These are phyloP conservation scores for Papilio helenus DNA, from an alignment of 1,140 invertebrate species.

Conservation along the genomic window DNA sequence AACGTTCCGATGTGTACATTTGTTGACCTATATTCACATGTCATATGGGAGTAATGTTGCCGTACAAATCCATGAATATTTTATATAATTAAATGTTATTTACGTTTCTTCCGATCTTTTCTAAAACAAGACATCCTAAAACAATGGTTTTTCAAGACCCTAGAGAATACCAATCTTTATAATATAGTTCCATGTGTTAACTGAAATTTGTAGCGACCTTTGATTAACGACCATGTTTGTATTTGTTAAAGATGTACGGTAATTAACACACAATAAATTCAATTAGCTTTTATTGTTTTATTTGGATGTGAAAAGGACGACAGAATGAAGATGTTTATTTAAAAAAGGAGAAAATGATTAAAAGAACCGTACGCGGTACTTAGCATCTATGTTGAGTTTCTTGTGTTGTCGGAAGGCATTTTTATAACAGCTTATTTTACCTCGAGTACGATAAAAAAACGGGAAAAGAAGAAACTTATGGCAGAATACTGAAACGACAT, in stretches of 20 bases:
- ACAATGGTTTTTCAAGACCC: no score
- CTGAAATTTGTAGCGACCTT: neutral
- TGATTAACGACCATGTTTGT: neutral
- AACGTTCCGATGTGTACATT: constrained; percentile 57
- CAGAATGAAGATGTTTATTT: neutral
- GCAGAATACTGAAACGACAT: no score
- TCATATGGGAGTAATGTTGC: constrained; percentile 37
- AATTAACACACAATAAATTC: constrained; percentile 4
- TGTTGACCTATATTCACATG: constrained; percentile 59
- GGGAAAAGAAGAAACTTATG: neutral
- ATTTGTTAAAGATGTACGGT: neutral
- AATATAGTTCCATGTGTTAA: neutral
- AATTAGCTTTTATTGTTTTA: neutral
- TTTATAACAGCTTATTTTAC: neutral
- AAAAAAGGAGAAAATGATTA: neutral
- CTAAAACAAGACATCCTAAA: no score
- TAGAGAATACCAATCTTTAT: neutral
- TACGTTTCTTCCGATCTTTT: neutral
- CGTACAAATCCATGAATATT: neutral
- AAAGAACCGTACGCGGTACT: neutral
- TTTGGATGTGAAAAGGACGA: neutral
- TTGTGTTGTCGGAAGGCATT: neutral
- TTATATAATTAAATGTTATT: neutral
- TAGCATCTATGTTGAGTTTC: neutral
- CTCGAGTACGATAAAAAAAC: neutral